Conservation (phyloP, 2,888 invertebrate species). For the Drosophila engyochracea region DNA sequence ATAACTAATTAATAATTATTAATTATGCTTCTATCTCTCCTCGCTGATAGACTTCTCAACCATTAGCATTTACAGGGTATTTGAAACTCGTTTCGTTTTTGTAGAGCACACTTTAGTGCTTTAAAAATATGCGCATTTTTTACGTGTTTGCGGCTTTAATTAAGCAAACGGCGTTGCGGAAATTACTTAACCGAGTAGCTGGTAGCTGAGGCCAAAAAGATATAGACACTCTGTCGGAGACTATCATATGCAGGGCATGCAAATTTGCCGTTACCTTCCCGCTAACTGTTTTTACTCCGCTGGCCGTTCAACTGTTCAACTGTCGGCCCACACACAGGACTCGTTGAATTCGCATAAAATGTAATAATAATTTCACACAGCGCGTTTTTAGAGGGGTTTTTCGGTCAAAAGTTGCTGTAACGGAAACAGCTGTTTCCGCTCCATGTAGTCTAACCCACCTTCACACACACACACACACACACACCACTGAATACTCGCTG, state of each 20-base stretch:
- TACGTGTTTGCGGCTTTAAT: conserved; percentile 57
- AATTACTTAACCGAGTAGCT: conserved; percentile 43
- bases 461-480: background rate
- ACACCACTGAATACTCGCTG: too few species aligned
- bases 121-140: conserved; percentile 52
- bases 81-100: conserved; percentile 18
- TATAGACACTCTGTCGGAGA: background rate
- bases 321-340: conserved; percentile 36
- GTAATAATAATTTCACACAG: conserved; percentile 72
- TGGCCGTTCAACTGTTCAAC: conserved; percentile 8
- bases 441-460: conserved; percentile 8
- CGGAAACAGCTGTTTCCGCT: conserved; percentile 77
- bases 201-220: conserved; percentile 16
- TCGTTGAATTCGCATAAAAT: conserved; percentile 79
- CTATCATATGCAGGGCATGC: conserved; percentile 28
- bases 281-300: background rate
- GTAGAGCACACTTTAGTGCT: conserved; percentile 23
- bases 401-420: conserved; percentile 57
- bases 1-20: background rate
- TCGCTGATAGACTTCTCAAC: background rate
- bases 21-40: background rate
- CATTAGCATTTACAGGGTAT: conserved; percentile 16
- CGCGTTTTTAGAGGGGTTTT: conserved; percentile 28
- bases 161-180: conserved; percentile 53
- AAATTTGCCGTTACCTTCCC: conserved; percentile 18